phyloP scores from a whole-genome alignment of 1,140 invertebrate species.

The Zeugodacus cucurbitae region DNA sequence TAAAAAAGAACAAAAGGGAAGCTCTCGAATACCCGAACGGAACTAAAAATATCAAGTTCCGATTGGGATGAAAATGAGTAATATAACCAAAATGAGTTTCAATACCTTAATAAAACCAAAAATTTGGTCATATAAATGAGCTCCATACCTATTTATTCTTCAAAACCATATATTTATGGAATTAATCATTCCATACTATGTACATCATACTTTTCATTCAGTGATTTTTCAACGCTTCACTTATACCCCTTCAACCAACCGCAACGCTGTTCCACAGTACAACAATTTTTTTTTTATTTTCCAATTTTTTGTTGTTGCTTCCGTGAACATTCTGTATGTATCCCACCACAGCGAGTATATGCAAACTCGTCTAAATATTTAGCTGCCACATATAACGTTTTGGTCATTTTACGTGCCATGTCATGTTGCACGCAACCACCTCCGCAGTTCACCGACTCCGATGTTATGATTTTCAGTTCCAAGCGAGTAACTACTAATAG shows the following conservation, averaged over 20 bases:
- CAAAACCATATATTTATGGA: too few relatives aligned
- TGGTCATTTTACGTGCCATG: conserved; percentile 6
- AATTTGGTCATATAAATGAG: too few relatives aligned
- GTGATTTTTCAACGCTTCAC: neutral
- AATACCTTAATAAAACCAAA: too few relatives aligned
- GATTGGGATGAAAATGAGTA: too few relatives aligned
- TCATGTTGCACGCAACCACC: conserved; percentile 30
- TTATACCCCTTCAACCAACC: neutral
- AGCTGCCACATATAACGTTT: conserved; percentile 5
- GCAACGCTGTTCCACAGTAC: neutral
- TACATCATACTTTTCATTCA: neutral
- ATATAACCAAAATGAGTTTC: too few relatives aligned
- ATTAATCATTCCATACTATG: neutral
- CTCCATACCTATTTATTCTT: too few relatives aligned
- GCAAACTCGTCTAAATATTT: neutral
- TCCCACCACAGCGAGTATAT: too few relatives aligned
- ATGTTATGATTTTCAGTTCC: neutral
- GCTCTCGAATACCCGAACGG: too few relatives aligned
- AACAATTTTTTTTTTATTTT: neutral
- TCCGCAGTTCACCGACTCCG: conserved; percentile 27
- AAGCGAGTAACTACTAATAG: conserved; percentile 18
- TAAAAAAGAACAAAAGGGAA: too few relatives aligned
- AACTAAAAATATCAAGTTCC: too few relatives aligned
- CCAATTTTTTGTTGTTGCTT: neutral
- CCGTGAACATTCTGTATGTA: neutral